Evolutionary conservation across 2,797 vertebrate species (phyloP), one percentile per base, ranked within the genome.

Genomic region (Linurgus olivaceus): DNA sequence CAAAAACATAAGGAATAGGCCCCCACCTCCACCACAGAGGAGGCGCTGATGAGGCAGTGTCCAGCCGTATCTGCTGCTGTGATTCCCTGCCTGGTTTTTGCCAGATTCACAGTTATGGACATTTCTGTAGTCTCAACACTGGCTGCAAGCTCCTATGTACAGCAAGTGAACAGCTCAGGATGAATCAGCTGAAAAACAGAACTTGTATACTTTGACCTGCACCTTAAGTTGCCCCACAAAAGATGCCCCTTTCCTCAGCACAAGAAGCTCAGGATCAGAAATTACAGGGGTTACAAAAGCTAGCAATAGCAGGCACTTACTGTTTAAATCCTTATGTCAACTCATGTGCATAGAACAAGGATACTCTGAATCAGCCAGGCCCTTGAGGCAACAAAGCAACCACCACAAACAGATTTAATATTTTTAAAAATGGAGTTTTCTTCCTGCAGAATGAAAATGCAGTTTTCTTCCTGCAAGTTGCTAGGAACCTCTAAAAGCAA

Each of bases 1-100:
- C 95, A 98, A 98, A 96, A 96, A 79, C 81, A 98, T 98, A 88
- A 98, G 93, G 94, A 98, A 88, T 17, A 97, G 96, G 18, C 98
- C 97, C 20, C 95, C 96, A 3, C 96, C 98, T 33, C 96, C 97
- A 23, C 85, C 29, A 3, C 90, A 77, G 55, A 89, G 88, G 87
- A 97, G 71, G 51, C 62, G 21, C 58, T 96, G 83, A 44, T 79
- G 67, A 94, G 35, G 68, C 12, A 31, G 71, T 45, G 24, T 21
- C 67, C 70, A 35, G 1, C 51, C 33, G 24, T 7, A 37, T 51
- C 63, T 37, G 38, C 63, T 62, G 33, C 51, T 24, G 28, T 2
- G 4, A 73, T 25, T 52, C 68, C 33, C 35, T 77, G 52, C 48
- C 71, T 85, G 28, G 7, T 52, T 67, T 58, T 72, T 61, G 62